These are phyloP conservation scores for Aphelenchoides avenae DNA, from an alignment of 1,140 invertebrate species.

Conservation along the genomic window DNA sequence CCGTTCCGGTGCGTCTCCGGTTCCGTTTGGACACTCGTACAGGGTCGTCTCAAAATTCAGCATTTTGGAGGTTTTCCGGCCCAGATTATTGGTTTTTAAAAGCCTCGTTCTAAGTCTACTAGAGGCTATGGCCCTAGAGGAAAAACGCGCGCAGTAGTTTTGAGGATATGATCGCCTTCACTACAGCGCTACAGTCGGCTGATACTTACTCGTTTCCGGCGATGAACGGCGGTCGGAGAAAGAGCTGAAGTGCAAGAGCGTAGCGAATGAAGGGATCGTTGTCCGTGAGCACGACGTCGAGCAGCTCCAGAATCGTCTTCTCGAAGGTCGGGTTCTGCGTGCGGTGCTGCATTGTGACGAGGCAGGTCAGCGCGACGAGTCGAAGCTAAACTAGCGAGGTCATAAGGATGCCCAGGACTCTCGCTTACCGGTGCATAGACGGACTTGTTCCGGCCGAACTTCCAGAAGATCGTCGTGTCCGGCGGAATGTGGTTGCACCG, in stretches of 20 bases:
- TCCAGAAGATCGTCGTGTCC: constrained; percentile 41
- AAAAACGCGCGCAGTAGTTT: no score
- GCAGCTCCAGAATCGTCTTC: constrained; percentile 16
- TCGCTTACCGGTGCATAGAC: constrained; percentile 28
- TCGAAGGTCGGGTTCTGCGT: constrained; percentile 8
- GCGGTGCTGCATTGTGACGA: constrained; percentile 17
- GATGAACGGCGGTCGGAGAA: constrained; percentile 20
- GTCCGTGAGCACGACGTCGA: constrained; percentile 19
- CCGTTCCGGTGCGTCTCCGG: no score
- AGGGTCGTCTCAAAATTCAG: no score
- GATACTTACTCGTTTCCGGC: constrained; percentile 5
- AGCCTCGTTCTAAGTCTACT: no score
- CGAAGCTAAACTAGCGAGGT: constrained; percentile 13
- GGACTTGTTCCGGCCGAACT: constrained; percentile 20
- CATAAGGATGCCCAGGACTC: not conserved
- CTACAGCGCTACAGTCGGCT: not conserved
- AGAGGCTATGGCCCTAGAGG: no score
- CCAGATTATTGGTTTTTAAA: no score
- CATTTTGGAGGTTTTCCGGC: no score
- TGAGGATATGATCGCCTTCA: no score
- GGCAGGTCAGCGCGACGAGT: constrained; percentile 15
- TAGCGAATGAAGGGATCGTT: constrained; percentile 20
- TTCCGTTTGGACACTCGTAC: no score
- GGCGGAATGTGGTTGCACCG: constrained; percentile 30
- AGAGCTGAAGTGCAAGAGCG: constrained; percentile 8